Base-by-base conservation (phyloP, 1,140 invertebrate genomes). In the Heliconius congener region DNA sequence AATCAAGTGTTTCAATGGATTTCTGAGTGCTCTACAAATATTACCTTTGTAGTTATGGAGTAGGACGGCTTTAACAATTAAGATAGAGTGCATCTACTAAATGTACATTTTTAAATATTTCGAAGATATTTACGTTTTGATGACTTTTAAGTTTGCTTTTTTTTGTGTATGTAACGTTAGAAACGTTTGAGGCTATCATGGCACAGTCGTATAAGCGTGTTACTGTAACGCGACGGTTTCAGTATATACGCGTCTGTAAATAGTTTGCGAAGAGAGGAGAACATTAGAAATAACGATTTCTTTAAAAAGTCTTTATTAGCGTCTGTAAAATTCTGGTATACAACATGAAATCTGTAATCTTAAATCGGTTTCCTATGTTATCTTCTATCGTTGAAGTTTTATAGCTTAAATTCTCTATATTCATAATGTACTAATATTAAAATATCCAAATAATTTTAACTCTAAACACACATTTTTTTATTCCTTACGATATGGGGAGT, bases 401-500 rank as follows among this genome's bases (percentile, higher is more conserved):
- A 30, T 23, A 30, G 4, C 11, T 11, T 27, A 11, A 4, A 57
- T n/a, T 57, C n/a, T 3, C 23, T 23, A 23, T 23, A 23, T 23
- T 23, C 23, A 23, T 23, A 57, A 57, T n/a, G 8, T n/a, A 57
- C 23, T 0, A 66, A 66, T 4, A 30, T 30, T 30, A 30, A 66
- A 72, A 42, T 72, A 3, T 39, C 1, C 30, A 39, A 39, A 72
- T 72, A 72, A 42, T 72, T 72, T 37, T 39, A 39, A 71, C 39
- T 9, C 34, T 37, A 13, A 75, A 11, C 52, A 73, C 55, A 72
- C 42, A 77, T 76, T n/a, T 60, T 23, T 71, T 87, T 90, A 90
- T 89, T 87, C 85, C 83, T 86, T 88, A 85, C 83, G 83, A 86
- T 85, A 78, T 78, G 74, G 83, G 74, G 66, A 81, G 88, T 87